Base-by-base conservation (phyloP, 1,140 invertebrate species). In the Anthonomus grandis region DNA sequence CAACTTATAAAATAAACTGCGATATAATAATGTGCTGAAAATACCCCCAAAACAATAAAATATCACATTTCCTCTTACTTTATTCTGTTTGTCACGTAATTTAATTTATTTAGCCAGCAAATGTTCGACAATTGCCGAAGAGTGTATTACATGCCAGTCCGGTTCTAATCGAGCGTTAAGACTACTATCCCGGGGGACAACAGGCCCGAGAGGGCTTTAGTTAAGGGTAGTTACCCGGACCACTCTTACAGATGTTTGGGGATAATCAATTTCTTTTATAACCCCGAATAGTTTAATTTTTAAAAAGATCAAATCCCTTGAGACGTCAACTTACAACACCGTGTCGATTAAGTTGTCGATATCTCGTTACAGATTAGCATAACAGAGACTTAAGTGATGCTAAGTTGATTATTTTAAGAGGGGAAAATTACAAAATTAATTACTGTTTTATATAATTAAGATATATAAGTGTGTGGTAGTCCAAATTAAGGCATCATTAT, bases 141-240 rank as follows among this genome's bases (percentile, higher is more conserved):
- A 68, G 66, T 68, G 63, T 68, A 68, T 68, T 68, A 66, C 66
- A 57, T 64, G 64, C 66, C 64, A 54, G 62, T 63, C 61, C 66
- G 63, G 44, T 64, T 61, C 63, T 65, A 68, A 68, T 68, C 64
- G 66, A 64, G 60, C 66, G 66, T 63, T 62, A 68, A 68, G 66
- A 62, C 60, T n/a, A n/a, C n/a, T 58, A 23, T 62, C 66, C 57
- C 58, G 13, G 13, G 63, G 55, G 64, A 61, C 36, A n/a, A n/a
- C n/a, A n/a, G 3, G 8, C 18, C 49, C 17, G 15, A n/a, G 38
- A 48, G 47, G 55, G 55, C 47, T 57, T 57, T 57, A 57, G 55
- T 57, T 57, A 57, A 57, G 59, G 57, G 62, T 57, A 64, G 62
- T 64, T 62, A 61, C 62, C 62, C 63, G 47, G 41, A 56, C 60